Conservation (phyloP, 1,140 invertebrate species). For the Andricus grossulariae region DNA sequence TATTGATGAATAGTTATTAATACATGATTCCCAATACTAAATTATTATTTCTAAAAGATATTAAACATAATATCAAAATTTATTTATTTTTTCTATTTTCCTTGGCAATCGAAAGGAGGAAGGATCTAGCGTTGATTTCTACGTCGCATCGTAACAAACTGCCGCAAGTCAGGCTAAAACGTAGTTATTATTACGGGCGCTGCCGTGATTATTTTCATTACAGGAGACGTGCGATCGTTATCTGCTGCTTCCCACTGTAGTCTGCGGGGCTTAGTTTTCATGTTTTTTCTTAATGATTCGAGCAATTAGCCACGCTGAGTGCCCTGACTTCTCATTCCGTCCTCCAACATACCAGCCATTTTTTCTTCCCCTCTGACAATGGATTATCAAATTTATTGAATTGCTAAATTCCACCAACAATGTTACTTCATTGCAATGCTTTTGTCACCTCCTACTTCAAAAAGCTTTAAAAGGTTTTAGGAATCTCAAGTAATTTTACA, state of each 20-base stretch:
- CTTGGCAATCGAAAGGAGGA: slow-evolving; percentile 16
- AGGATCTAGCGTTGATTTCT: slow-evolving; percentile 41
- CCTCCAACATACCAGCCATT: slow-evolving; percentile 42
- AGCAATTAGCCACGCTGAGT: slow-evolving; percentile 76
- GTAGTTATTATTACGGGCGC: slow-evolving; percentile 64
- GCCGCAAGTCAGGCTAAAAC: slow-evolving; percentile 54
- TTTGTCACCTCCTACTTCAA: too few relatives aligned
- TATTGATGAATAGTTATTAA: too few relatives aligned
- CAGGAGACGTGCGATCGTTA: slow-evolving; percentile 66
- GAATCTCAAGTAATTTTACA: too few relatives aligned
- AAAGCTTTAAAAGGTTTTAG: too few relatives aligned
- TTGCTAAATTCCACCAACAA: slow-evolving; percentile 10
- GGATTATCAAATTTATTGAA: slow-evolving; percentile 8
- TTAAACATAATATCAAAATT: not conserved
- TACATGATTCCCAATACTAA: too few relatives aligned
- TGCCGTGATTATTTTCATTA: slow-evolving; percentile 76
- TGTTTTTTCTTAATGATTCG: slow-evolving; percentile 77
- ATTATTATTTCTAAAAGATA: not conserved
- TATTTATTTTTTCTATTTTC: slow-evolving; percentile 22
- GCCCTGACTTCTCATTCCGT: slow-evolving; percentile 72
- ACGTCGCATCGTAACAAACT: slow-evolving; percentile 46
- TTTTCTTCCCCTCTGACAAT: slow-evolving; percentile 41
- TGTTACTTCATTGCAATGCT: not conserved
- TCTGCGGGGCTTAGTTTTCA: slow-evolving; percentile 68
- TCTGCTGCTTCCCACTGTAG: slow-evolving; percentile 70